These are phyloP conservation scores for Cebuella pygmaea DNA, from an alignment of 2,797 vertebrate genomes.

Conservation along the genomic window DNA sequence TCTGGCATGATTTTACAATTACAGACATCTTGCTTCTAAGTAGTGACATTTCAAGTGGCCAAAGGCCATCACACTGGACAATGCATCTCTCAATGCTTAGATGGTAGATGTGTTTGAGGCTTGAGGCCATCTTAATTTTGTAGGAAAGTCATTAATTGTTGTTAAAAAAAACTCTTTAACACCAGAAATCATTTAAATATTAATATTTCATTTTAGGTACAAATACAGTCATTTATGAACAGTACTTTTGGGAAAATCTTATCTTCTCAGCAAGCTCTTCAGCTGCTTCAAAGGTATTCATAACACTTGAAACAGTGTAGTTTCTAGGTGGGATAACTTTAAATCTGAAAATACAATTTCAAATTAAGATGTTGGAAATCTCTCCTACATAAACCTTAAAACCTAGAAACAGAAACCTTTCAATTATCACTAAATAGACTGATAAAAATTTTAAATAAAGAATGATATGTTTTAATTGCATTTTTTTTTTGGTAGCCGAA, in stretches of 20 bases:
- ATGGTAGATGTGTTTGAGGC: not conserved
- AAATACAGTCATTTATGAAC: slow-evolving; percentile 88
- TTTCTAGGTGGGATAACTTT: slow-evolving; percentile 5
- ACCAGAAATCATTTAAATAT: not conserved
- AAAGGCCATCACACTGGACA: not conserved
- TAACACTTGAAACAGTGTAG: not conserved
- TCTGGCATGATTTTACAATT: not conserved
- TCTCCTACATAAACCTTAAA: not conserved
- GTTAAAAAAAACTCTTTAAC: slow-evolving; percentile 34
- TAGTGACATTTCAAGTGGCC: not conserved
- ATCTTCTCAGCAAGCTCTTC: slow-evolving; percentile 87
- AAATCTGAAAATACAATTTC: slow-evolving; percentile 42
- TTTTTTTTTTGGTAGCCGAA: slow-evolving; percentile 4
- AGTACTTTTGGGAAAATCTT: slow-evolving; percentile 86
- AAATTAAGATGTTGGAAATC: not conserved
- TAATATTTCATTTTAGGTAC: slow-evolving; percentile 81
- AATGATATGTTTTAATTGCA: not conserved
- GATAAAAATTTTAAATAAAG: slow-evolving; percentile 19
- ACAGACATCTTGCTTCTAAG: not conserved
- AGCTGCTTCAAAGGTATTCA: slow-evolving; percentile 87
- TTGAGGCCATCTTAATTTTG: slow-evolving; percentile 27
- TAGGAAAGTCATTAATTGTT: not conserved
- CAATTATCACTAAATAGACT: slow-evolving; percentile 12
- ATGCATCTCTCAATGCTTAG: not conserved
- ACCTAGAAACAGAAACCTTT: not conserved